Evolutionary conservation across 1,140 invertebrate species (phyloP), one percentile per base, ranked within the genome.

Genomic region (Chlorops oryzae): DNA sequence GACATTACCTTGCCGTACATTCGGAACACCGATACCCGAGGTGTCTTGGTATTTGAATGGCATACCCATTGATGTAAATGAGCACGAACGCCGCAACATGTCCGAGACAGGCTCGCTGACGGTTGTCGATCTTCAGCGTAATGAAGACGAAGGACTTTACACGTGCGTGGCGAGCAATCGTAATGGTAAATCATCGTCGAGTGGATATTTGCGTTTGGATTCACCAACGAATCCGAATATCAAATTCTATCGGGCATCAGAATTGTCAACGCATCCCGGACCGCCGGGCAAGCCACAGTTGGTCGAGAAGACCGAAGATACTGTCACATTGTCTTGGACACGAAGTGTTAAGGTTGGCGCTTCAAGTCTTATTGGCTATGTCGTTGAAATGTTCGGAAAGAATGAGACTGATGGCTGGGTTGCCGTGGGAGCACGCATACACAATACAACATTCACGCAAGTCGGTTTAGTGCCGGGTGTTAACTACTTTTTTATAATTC

Each of bases 11-110:
- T 95, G 91, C 55, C 78, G 80, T 59, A 86, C 86, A 0, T 78
- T 82, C 39, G 89, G 89, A 12, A 79, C 78, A 58, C 87, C 88
- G 38, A 77, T 79, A 54, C 87, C 88, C 2, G 77, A 83, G 37
- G 86, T 92, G 46, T 83, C 85, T 2, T 92, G 90, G 90, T 92
- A 90, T 73, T 83, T 83, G 60, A 83, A 88, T 72, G 84, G 84
- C 42, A 79, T 82, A 59, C 82, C 83, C 25, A 77, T 90, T 48
- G 69, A 82, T 73, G 63, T 65, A 42, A 75, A 78, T 59, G 65
- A 68, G 15, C 75, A 79, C 57, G 75, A 80, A 41, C 77, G 85
- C 52, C 77, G 85, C 49, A 84, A 84, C 61, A 77, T 87, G 20
- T 78, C 85, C 24, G 81, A 82, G 53, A 77, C 80, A 2, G 86